Evolutionary conservation across 2,797 vertebrate species (phyloP), one percentile per base, ranked within the genome.

Genomic region (Scolopax rusticola): DNA sequence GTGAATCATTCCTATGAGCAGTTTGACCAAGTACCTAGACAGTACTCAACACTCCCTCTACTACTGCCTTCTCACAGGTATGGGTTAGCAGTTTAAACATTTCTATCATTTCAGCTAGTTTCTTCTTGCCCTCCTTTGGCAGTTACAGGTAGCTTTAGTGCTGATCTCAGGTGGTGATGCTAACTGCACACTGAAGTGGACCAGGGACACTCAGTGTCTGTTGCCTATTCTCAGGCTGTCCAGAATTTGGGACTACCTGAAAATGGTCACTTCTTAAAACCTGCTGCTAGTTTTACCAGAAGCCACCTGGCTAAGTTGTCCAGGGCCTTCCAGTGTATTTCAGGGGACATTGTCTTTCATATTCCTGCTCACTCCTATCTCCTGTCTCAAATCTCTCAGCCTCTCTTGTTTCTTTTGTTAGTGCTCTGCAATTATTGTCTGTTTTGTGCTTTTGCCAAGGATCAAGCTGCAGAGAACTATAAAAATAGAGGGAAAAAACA

Each of bases 401-500:
- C 27, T 88, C 57, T 87, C 67, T 76, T 69, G 18, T 92, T 94
- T 79, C 92, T 90, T 90, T 92, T 90, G 57, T 88, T 88, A 74
- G 24, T 85, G 48, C 56, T 88, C 71, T 63, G 71, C 28, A 81
- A 36, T 84, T 93, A 74, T 84, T 57, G n/a, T 77, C 70, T 69
- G 82, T 77, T 90, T 53, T 79, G 78, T 91, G 92, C 69, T 84
- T 91, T 97, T 87, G 48, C 94, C 81, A 96, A 93, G 95, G 95
- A 83, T 83, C 95, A 97, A 93, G 76, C 84, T 92, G 92, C 59
- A 79, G 63, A 85, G 67, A 95, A 95, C 95, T 96, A 96, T 89
- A 95, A 96, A 97, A 97, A 97, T 64, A 98, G 94, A 97, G 94
- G 92, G 76, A 69, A 92, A 90, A 56, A n/a, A 21, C 48, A 97